phyloP scores from a whole-genome alignment of 1,140 invertebrate genomes.

The Bombus pascuorum region DNA sequence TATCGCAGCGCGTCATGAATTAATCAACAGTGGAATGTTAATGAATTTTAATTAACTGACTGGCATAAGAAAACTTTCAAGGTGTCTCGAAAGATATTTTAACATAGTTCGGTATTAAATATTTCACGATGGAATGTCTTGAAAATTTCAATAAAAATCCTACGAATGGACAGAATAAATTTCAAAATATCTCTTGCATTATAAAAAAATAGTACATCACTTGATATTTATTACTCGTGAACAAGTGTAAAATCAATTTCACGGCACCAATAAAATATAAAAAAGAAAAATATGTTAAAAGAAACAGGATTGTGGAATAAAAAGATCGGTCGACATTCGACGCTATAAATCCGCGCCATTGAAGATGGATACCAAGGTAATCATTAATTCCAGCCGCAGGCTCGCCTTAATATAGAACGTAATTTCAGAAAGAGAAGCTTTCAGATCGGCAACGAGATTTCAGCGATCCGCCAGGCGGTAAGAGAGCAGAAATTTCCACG shows the following conservation, averaged over 20 bases:
- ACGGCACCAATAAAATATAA: neutral
- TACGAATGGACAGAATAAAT: too few relatives aligned
- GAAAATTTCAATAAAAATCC: too few relatives aligned
- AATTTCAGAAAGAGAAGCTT: slow-evolving; percentile 12
- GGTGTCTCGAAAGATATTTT: too few relatives aligned
- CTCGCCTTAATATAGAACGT: neutral
- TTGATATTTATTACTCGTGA: neutral
- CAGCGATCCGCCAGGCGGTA: neutral
- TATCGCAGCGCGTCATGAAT: too few relatives aligned
- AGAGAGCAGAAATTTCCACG: slow-evolving; percentile 12
- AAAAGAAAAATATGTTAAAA: too few relatives aligned
- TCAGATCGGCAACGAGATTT: slow-evolving; percentile 8
- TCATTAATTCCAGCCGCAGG: slow-evolving; percentile 1
- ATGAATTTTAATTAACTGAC: too few relatives aligned
- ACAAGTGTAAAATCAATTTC: neutral
- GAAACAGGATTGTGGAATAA: neutral
- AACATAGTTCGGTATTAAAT: too few relatives aligned
- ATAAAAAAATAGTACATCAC: too few relatives aligned
- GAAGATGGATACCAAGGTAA: neutral
- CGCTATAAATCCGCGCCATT: slow-evolving; percentile 5
- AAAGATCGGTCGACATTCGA: neutral
- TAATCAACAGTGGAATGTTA: too few relatives aligned
- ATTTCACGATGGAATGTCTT: too few relatives aligned
- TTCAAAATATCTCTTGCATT: too few relatives aligned
- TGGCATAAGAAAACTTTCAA: too few relatives aligned